Conservation (phyloP, 1,140 invertebrate genomes). For the Pseudomyrmex sp. region DNA sequence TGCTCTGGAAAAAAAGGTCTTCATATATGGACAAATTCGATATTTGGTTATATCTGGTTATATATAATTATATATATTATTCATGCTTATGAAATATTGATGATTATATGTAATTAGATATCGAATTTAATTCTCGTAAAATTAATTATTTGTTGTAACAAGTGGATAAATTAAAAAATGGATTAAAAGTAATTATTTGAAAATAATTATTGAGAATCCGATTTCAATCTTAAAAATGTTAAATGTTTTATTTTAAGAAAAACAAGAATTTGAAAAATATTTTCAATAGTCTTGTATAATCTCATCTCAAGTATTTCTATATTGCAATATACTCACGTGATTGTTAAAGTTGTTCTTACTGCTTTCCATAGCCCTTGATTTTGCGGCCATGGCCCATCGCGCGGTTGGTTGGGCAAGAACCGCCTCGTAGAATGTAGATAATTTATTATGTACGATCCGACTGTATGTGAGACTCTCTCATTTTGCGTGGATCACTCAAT, state of each 20-base stretch:
- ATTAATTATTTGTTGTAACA: too few species aligned
- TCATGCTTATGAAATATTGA: too few species aligned
- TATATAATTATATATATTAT: too few species aligned
- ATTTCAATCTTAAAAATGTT: background rate
- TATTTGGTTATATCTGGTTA: too few species aligned
- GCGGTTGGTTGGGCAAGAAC: slow-evolving; percentile 28
- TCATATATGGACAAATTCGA: too few species aligned
- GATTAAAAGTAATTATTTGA: too few species aligned
- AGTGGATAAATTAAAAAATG: too few species aligned
- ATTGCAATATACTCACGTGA: background rate
- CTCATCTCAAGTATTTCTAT: slow-evolving; percentile 7
- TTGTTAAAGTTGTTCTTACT: background rate
- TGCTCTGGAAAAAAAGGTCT: too few species aligned
- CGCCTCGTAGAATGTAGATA: slow-evolving; percentile 12
- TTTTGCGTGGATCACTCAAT: slow-evolving; percentile 7
- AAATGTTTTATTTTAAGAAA: background rate
- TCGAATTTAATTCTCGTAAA: too few species aligned
- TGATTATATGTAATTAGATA: too few species aligned
- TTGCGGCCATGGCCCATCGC: slow-evolving; percentile 51
- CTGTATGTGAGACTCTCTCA: background rate
- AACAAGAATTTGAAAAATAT: slow-evolving; percentile 9
- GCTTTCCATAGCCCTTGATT: slow-evolving; percentile 38
- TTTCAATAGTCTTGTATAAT: background rate
- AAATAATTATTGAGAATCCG: too few species aligned
- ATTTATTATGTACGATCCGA: slow-evolving; percentile 7